Evolutionary conservation across 2,797 vertebrate species (phyloP).

Genomic region (Cuculus canorus): DNA sequence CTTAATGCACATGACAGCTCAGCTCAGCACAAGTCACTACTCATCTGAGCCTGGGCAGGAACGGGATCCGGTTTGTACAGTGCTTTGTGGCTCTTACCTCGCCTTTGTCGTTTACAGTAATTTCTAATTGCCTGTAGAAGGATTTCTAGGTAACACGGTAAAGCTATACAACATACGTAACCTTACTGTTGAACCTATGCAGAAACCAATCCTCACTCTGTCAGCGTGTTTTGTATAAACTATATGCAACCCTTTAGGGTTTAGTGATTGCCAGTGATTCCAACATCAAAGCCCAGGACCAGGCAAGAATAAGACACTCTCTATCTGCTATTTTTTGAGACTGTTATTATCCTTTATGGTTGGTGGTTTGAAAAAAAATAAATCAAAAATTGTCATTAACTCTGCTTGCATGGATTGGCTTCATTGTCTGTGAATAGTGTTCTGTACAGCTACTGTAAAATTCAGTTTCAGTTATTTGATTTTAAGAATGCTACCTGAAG

Average conservation of each 20-base stretch:
- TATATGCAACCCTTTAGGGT: not conserved
- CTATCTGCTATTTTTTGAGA: not conserved
- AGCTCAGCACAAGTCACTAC: not conserved
- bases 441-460: not conserved
- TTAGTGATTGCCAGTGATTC: not conserved
- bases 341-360: not conserved
- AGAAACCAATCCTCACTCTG: not conserved
- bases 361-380: not conserved
- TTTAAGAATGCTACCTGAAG: not conserved
- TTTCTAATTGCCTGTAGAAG: not conserved
- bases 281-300: not conserved
- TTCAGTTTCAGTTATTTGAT: not conserved
- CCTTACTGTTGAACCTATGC: not conserved
- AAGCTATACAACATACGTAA: not conserved
- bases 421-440: not conserved
- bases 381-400: not conserved
- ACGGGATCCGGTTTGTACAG: not conserved
- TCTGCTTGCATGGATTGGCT: not conserved
- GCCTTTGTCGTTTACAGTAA: not conserved
- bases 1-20: not conserved
- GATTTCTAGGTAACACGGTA: not conserved
- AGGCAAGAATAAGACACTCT: not conserved
- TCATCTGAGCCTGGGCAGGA: not conserved
- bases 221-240: not conserved
- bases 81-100: not conserved